Evolutionary conservation across 1,140 invertebrate species (phyloP), one percentile per base, ranked within the genome.

Genomic region (Zaprionus inermis): DNA sequence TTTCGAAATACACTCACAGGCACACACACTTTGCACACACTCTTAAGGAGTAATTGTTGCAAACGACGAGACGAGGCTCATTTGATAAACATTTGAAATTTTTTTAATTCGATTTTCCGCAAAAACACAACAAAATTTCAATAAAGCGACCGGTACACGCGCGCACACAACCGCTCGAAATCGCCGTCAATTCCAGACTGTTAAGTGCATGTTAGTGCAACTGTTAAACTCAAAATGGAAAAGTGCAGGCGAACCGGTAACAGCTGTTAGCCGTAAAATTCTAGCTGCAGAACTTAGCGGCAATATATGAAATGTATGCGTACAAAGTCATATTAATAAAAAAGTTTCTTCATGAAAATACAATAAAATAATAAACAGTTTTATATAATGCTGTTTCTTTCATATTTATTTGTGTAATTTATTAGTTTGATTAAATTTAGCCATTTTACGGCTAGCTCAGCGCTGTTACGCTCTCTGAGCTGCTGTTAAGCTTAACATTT

Each of bases 1-100:
- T 34, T 57, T 57, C 46, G 38, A 28, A 34, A 30, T 18, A 57
- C 52, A 63, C 52, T 46, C 9, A 58, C 55, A 58, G 7, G 30
- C 76, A 55, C 66, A 76, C 55, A 61, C 67, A 72, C 79, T 71
- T 44, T 70, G 65, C 57, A 74, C 72, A 72, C 76, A 72, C 72
- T 74, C 76, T 79, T 76, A 67, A 56, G 56, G 68, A 72, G 68
- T 72, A 88, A 88, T 86, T 86, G 80, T 77, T 76, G 76, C 68
- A 68, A 69, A 67, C 61, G 56, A 74, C 63, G 56, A 74, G 52
- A 32, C 81, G 69, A 68, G 59, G 78, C 66, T 76, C 76, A 85
- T 85, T 86, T 81, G 65, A 67, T 74, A 80, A 85, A 81, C 82
- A 84, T 84, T 84, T 81, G 59, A 67, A 57, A 69, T 57, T 88